These are phyloP conservation scores for Engystomops pustulosus DNA, from an alignment of 2,113 vertebrate species.

Conservation along the genomic window DNA sequence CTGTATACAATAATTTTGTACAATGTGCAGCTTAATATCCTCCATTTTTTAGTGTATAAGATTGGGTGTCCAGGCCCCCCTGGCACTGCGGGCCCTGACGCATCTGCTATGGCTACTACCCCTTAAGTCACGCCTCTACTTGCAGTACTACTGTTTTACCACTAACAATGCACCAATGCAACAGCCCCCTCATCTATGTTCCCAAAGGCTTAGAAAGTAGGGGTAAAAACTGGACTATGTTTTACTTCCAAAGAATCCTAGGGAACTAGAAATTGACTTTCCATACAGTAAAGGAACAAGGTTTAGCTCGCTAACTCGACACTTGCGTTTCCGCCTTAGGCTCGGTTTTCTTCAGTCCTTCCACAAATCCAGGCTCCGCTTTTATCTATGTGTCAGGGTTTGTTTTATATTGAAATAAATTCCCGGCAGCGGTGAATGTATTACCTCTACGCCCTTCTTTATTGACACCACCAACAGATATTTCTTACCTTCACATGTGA, in stretches of 20 bases:
- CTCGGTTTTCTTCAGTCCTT: conserved; percentile 4
- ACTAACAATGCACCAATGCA: neutral
- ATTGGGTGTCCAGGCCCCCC: too few species aligned
- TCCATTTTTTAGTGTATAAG: too few species aligned
- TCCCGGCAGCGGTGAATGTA: neutral
- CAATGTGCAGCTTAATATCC: too few species aligned
- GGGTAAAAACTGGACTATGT: too few species aligned
- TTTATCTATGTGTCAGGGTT: conserved; percentile 12
- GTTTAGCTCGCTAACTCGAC: neutral
- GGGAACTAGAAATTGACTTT: too few species aligned
- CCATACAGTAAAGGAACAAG: neutral
- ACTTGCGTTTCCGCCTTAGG: neutral
- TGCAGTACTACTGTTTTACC: too few species aligned
- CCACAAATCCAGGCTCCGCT: neutral
- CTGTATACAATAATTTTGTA: too few species aligned
- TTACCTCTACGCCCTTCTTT: conserved; percentile 15
- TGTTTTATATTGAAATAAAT: conserved; percentile 9
- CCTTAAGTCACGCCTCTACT: too few species aligned
- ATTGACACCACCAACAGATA: conserved; percentile 28
- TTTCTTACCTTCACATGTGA: conserved; percentile 39
- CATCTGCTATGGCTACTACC: too few species aligned
- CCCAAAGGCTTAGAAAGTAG: too few species aligned
- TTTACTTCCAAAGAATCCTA: too few species aligned
- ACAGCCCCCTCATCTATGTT: neutral
- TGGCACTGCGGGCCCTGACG: too few species aligned